phyloP scores from a whole-genome alignment of 2,888 invertebrate species.

The Elmis aenea region DNA sequence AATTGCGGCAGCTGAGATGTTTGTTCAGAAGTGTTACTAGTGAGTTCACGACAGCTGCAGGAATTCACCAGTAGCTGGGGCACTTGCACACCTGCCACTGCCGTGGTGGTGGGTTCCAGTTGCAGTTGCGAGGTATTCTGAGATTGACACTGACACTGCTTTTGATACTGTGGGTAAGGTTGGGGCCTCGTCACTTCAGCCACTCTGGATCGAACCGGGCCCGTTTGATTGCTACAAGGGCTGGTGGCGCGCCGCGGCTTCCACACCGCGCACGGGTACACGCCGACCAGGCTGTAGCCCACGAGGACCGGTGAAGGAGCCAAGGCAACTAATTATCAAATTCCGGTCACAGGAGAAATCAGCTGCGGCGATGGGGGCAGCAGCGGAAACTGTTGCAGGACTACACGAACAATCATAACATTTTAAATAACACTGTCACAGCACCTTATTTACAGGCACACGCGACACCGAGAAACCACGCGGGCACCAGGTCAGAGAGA shows the following conservation, averaged over 20 bases:
- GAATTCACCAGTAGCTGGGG: slow-evolving; percentile 38
- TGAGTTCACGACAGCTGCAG: slow-evolving; percentile 39
- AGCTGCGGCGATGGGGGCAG: slow-evolving; percentile 22
- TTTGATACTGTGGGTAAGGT: slow-evolving; percentile 27
- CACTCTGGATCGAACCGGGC: slow-evolving; percentile 27
- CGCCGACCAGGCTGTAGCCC: slow-evolving; percentile 54
- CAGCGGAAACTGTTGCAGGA: slow-evolving; percentile 11
- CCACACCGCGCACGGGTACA: slow-evolving; percentile 53
- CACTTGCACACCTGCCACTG: slow-evolving; percentile 33
- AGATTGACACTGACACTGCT: slow-evolving; percentile 23
- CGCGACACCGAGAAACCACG: slow-evolving; percentile 16
- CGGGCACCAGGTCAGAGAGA: slow-evolving; percentile 17
- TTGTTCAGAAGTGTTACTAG: slow-evolving; percentile 24
- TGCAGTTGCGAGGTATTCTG: slow-evolving; percentile 24
- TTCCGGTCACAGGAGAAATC: slow-evolving; percentile 28
- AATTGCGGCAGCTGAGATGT: slow-evolving; percentile 25
- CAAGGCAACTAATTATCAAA: slow-evolving; percentile 43
- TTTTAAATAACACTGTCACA: slow-evolving; percentile 21
- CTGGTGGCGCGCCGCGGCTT: slow-evolving; percentile 37
- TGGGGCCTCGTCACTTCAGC: slow-evolving; percentile 23
- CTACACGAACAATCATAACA: slow-evolving; percentile 19
- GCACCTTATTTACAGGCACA: slow-evolving; percentile 25
- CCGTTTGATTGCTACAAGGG: slow-evolving; percentile 21
- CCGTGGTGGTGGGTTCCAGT: slow-evolving; percentile 27
- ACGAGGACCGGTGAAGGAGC: slow-evolving; percentile 46